Percentiles rank a stretch among this genome's conserved stretches.
Evolutionary conservation across 2,113 vertebrate species (phyloP).

Genomic region (Leptocoma aspasia): DNA sequence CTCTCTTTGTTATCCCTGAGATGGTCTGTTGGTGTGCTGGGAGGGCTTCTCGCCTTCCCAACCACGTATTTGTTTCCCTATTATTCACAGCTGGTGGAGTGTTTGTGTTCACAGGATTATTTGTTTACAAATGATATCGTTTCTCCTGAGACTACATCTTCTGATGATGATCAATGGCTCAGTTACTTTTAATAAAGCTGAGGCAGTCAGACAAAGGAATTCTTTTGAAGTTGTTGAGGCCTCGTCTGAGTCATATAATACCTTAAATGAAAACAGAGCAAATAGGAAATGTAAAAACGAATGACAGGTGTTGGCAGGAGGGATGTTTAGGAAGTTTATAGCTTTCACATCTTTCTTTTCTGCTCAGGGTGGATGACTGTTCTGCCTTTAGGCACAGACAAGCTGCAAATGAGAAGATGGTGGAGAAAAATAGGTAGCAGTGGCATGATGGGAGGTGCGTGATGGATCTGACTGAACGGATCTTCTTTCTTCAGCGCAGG

Average conservation of each 20-base stretch:
- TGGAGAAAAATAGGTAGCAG: background rate
- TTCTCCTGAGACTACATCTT: slow-evolving; percentile 23
- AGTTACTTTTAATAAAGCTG: slow-evolving; percentile 58
- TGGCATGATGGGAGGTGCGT: background rate
- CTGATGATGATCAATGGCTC: slow-evolving; percentile 56
- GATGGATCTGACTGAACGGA: background rate
- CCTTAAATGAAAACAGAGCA: slow-evolving; percentile 53
- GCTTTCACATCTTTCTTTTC: slow-evolving; percentile 8
- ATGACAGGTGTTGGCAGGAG: slow-evolving; percentile 52
- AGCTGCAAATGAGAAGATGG: background rate
- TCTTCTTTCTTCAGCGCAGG: background rate
- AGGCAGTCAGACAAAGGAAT: slow-evolving; percentile 32
- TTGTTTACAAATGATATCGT: slow-evolving; percentile 33
- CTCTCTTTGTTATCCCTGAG: background rate
- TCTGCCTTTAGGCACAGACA: background rate
- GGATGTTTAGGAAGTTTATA: slow-evolving; percentile 13
- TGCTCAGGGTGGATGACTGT: background rate
- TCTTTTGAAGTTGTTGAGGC: slow-evolving; percentile 52
- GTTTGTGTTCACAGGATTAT: slow-evolving; percentile 24
- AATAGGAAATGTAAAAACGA: slow-evolving; percentile 8
- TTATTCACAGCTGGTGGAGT: background rate
- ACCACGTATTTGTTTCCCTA: background rate
- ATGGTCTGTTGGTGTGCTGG: background rate
- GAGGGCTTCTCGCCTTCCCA: background rate
- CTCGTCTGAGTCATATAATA: slow-evolving; percentile 37